phyloP scores from a whole-genome alignment of 2,797 vertebrate genomes.

The Eulemur mongoz region DNA sequence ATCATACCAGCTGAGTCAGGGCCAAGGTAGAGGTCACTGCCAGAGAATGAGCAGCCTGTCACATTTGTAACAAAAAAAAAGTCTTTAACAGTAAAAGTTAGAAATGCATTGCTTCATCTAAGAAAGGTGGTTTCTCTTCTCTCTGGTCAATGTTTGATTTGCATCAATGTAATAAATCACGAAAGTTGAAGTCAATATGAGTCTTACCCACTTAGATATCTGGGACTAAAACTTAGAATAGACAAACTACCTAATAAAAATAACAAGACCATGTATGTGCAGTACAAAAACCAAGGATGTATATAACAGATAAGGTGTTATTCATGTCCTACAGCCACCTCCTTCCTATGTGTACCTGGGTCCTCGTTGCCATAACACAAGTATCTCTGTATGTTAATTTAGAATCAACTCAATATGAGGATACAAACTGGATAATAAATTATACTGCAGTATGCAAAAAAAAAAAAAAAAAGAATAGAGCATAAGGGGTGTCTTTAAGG shows the following conservation, averaged over 20 bases:
- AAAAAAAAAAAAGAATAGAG: background rate
- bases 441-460: background rate
- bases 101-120: conserved; percentile 46
- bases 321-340: background rate
- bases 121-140: conserved; percentile 44
- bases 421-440: background rate
- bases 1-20: conserved; percentile 52
- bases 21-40: conserved; percentile 58
- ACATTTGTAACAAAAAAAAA: background rate
- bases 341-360: background rate
- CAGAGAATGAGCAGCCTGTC: conserved; percentile 29
- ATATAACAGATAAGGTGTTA: background rate
- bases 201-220: conserved; percentile 21
- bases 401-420: background rate
- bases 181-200: conserved; percentile 43
- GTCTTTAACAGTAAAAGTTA: background rate
- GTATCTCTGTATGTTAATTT: background rate
- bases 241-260: conserved; percentile 45
- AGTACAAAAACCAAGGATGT: conserved; percentile 31
- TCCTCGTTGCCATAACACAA: background rate
- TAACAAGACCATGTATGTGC: background rate
- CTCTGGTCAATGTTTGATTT: conserved; percentile 4
- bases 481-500: background rate
- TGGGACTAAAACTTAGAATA: conserved; percentile 30
- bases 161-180: conserved; percentile 39